Conservation (phyloP, 2,797 vertebrate genomes). For the Pelodytes ibericus region DNA sequence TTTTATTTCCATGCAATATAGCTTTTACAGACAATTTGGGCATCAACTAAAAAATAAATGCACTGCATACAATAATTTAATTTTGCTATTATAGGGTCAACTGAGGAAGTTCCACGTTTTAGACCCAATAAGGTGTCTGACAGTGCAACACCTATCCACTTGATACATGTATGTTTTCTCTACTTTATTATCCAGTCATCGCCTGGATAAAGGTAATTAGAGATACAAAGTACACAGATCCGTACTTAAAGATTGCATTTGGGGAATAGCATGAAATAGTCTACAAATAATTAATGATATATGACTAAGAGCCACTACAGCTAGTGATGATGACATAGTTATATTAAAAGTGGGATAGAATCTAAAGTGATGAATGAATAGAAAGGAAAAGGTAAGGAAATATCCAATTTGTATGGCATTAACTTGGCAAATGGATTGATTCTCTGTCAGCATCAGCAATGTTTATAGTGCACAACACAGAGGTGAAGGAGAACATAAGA, state of each 20-base stretch:
- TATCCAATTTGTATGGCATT: conserved; percentile 5
- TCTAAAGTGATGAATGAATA: neutral
- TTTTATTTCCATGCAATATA: too few relatives aligned
- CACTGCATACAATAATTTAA: too few relatives aligned
- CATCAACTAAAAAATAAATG: too few relatives aligned
- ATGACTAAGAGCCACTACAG: neutral
- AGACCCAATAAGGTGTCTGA: too few relatives aligned
- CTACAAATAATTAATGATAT: neutral
- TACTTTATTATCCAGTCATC: too few relatives aligned
- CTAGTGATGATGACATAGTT: neutral
- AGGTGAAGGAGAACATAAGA: neutral
- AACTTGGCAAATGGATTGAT: conserved; percentile 4
- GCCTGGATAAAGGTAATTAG: too few relatives aligned
- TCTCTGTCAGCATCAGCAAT: conserved; percentile 7
- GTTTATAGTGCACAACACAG: conserved; percentile 8
- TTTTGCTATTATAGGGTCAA: too few relatives aligned
- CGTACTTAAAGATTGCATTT: too few relatives aligned
- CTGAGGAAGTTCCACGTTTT: too few relatives aligned
- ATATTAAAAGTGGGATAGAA: neutral
- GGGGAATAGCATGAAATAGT: conserved; percentile 1
- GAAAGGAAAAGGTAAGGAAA: neutral
- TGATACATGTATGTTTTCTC: too few relatives aligned
- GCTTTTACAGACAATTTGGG: too few relatives aligned
- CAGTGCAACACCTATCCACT: too few relatives aligned
- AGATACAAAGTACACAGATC: neutral